A percentile compares a stretch with the other conserved stretches of the same genome.
Evolutionary conservation across 2,888 invertebrate genomes (phyloP).

Genomic region (Lasioglossum vierecki): DNA sequence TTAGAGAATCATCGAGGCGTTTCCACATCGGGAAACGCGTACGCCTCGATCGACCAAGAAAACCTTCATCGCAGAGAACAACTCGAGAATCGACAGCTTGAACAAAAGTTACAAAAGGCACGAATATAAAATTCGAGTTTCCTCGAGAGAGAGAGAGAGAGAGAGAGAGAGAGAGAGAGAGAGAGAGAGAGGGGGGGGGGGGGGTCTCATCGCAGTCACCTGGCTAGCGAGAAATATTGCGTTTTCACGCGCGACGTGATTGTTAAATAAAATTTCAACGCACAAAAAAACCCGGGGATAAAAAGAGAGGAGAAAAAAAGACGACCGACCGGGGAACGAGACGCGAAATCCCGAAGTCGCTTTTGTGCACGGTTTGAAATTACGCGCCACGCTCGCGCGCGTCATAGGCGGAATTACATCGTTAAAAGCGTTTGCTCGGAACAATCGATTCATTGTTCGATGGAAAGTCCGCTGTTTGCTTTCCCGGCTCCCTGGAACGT

Average conservation of each 20-base stretch:
- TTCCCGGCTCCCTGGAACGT: conserved; percentile 23
- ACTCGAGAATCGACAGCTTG: not conserved
- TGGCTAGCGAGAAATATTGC: not conserved
- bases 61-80: not conserved
- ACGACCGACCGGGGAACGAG: not conserved
- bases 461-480: conserved; percentile 30
- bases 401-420: conserved; percentile 11
- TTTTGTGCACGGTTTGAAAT: conserved; percentile 1
- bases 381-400: conserved; percentile 1
- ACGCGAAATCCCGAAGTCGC: not conserved
- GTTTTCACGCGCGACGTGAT: not conserved
- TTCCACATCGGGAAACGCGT: not conserved
- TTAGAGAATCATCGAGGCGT: not conserved
- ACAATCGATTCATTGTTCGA: conserved; percentile 27
- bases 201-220: not conserved
- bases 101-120: not conserved
- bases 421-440: conserved; percentile 19
- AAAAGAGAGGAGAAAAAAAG: not conserved
- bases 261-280: conserved; percentile 4
- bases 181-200: too few species aligned
- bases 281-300: too few species aligned
- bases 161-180: too few species aligned
- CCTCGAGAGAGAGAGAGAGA: too few species aligned
- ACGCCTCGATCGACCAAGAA: not conserved
- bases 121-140: not conserved